These are phyloP conservation scores for Drosophila hamatofila DNA, from an alignment of 2,888 invertebrate species.

Conservation along the genomic window DNA sequence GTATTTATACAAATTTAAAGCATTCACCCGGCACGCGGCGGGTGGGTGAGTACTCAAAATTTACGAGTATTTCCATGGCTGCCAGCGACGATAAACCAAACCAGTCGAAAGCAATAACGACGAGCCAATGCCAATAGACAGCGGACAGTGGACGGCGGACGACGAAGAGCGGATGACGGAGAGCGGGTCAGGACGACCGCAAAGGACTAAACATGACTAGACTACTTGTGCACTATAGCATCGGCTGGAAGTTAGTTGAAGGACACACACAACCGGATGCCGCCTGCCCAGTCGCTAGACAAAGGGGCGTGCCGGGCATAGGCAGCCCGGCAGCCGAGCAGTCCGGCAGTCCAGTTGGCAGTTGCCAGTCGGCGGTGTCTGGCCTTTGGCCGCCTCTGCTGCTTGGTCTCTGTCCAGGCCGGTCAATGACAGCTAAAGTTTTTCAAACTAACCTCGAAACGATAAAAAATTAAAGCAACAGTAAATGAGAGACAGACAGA, in stretches of 20 bases:
- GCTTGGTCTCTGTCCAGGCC: slow-evolving; percentile 22
- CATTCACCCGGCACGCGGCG: slow-evolving; percentile 39
- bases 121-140: slow-evolving; percentile 76
- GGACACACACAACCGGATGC: slow-evolving; percentile 60
- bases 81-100: slow-evolving; percentile 75
- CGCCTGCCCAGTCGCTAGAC: slow-evolving; percentile 40
- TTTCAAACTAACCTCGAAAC: slow-evolving; percentile 76
- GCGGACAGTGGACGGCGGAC: slow-evolving; percentile 40
- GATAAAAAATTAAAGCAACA: slow-evolving; percentile 78
- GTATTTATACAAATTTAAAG: slow-evolving; percentile 80
- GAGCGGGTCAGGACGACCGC: slow-evolving; percentile 40
- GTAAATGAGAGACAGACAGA: slow-evolving; percentile 37
- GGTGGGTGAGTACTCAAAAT: slow-evolving; percentile 57
- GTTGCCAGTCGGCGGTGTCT: slow-evolving; percentile 44
- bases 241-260: slow-evolving; percentile 63
- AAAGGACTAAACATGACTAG: slow-evolving; percentile 52
- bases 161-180: slow-evolving; percentile 32
- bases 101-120: slow-evolving; percentile 80
- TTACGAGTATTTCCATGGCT: slow-evolving; percentile 79
- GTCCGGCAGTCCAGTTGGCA: slow-evolving; percentile 26
- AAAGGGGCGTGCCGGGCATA: slow-evolving; percentile 43
- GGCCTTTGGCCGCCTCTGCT: slow-evolving; percentile 42
- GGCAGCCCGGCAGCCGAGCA: slow-evolving; percentile 34
- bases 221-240: slow-evolving; percentile 35
- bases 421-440: slow-evolving; percentile 81